Evolutionary conservation across 2,888 invertebrate species (phyloP), one percentile per base, ranked within the genome.

Genomic region (Ormyrus labotus): DNA sequence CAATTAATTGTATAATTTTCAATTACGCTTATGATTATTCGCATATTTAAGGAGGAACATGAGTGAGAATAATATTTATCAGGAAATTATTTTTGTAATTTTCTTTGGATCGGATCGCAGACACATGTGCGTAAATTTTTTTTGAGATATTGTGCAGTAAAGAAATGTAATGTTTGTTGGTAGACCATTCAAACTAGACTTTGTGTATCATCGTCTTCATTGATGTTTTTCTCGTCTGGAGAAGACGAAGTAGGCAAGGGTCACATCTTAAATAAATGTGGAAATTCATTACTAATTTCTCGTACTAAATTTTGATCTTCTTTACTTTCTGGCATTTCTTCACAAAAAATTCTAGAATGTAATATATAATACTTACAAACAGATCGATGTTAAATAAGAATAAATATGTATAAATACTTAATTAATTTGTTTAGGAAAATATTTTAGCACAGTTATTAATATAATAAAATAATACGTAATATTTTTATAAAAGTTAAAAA

Each of bases 221-320:
- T 85, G 58, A 84, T 10, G 10, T 45, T 71, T 81, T 84, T 83
- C 68, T 77, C 78, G 50, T 69, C 82, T 47, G 83, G 84, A 83
- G 88, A 87, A 87, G 87, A 83, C 64, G 83, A 83, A 61, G 34
- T 34, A 34, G 86, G 81, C 71, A 86, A 85, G 83, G 88, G 90
- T 90, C 90, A 82, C 48, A 80, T 89, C 71, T 91, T 90, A 81
- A 92, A 91, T 68, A 91, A 87, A 83, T 95, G 95, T 11, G 96
- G 96, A 92, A 96, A 96, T 91, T 96, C 96, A 90, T 96, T 96
- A 83, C 95, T 95, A 85, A 96, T 96, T 85, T 96, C 95, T 74
- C 95, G 92, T 11, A 96, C 96, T 65, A 96, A 92, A 82, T 94
- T 93, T 87, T 96, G 96, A 91, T 96, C 96, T 34, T 93, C 92